Conservation (phyloP, 2,888 invertebrate species). For the Rhagonycha lutea region DNA sequence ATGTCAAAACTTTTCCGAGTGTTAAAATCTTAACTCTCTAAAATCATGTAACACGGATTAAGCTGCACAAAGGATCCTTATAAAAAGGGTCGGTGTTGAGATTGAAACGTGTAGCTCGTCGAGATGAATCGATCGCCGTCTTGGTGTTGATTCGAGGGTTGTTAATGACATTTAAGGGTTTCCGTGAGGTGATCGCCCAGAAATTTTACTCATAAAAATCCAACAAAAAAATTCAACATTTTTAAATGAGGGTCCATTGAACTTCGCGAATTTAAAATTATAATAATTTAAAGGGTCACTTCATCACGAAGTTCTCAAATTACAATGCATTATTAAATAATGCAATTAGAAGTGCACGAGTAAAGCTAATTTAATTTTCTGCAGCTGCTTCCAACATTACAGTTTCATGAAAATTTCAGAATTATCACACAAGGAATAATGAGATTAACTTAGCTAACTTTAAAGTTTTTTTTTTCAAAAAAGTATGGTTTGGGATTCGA, state of each 20-base stretch:
- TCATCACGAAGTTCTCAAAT: not conserved
- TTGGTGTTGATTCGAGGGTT: constrained; percentile 6
- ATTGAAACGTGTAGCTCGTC: constrained; percentile 6
- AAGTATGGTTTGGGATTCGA: not conserved
- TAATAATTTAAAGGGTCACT: not conserved
- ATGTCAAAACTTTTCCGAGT: not conserved
- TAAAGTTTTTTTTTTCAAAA: not conserved
- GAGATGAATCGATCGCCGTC: constrained; percentile 4
- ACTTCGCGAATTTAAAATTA: not conserved
- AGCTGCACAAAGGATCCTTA: not conserved
- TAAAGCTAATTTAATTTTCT: not conserved
- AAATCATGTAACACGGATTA: not conserved
- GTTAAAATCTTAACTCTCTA: not conserved
- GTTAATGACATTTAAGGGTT: constrained; percentile 1
- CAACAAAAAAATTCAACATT: not conserved
- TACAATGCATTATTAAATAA: not conserved
- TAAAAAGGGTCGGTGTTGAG: constrained; percentile 11
- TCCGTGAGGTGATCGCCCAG: not conserved
- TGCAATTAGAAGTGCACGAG: not conserved
- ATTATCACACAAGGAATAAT: not conserved
- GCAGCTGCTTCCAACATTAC: not conserved
- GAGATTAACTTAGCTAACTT: not conserved
- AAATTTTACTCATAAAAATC: not conserved
- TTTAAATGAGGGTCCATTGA: not conserved
- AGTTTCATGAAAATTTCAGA: not conserved